A percentile compares a stretch with the other conserved stretches of the same genome.
Evolutionary conservation across 2,888 invertebrate genomes (phyloP).

Genomic region (Dascillus cervinus): DNA sequence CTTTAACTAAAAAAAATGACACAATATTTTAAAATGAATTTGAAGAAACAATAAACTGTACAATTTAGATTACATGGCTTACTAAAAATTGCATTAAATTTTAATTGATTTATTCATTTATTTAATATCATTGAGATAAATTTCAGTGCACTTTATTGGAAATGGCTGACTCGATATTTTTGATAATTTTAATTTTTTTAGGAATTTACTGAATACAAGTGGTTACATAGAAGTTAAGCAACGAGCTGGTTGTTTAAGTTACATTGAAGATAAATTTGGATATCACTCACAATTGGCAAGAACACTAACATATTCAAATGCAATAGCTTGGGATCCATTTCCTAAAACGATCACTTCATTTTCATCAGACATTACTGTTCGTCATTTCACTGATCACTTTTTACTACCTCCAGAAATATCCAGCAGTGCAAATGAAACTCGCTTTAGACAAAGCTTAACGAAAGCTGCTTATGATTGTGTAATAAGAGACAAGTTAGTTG

Average conservation of each 20-base stretch:
- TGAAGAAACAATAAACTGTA: no score
- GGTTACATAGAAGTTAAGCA: constrained; percentile 79
- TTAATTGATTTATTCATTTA: no score
- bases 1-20: no score
- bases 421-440: constrained; percentile 42
- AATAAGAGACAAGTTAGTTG: constrained; percentile 68
- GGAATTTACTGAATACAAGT: constrained; percentile 58
- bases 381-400: constrained; percentile 64
- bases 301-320: constrained; percentile 66
- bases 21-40: no score
- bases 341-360: constrained; percentile 65
- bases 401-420: constrained; percentile 35
- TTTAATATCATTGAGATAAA: no score
- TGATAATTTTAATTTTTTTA: constrained; percentile 24
- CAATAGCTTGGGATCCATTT: constrained; percentile 59
- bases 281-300: constrained; percentile 71
- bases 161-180: no score
- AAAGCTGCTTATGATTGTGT: constrained; percentile 74
- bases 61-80: no score
- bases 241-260: constrained; percentile 80
- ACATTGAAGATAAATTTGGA: constrained; percentile 76
- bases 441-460: constrained; percentile 53
- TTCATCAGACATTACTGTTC: constrained; percentile 63
- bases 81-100: no score
- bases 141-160: no score